These are phyloP conservation scores for Ctena decussata DNA, from an alignment of 2,888 invertebrate species.

Conservation along the genomic window DNA sequence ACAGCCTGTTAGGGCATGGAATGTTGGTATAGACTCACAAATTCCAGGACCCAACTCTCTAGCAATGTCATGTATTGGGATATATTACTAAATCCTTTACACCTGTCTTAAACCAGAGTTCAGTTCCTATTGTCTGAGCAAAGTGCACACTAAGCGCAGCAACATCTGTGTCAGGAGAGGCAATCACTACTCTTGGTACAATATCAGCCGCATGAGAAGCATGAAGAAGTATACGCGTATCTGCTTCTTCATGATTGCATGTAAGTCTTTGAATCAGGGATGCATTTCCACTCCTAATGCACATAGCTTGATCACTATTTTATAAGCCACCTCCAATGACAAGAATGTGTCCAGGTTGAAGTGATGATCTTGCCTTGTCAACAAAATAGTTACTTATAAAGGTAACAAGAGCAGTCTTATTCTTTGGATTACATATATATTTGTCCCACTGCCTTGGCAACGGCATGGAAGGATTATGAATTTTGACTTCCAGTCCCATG, in stretches of 20 bases:
- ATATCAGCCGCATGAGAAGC: background rate
- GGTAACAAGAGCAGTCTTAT: background rate
- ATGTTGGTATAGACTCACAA: background rate
- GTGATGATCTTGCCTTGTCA: background rate
- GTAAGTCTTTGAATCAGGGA: background rate
- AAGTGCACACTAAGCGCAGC: background rate
- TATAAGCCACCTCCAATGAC: background rate
- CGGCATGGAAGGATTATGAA: background rate
- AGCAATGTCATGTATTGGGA: background rate
- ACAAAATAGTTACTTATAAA: background rate
- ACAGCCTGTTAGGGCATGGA: background rate
- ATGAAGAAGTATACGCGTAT: background rate
- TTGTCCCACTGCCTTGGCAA: background rate
- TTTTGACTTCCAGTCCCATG: background rate
- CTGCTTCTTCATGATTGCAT: background rate
- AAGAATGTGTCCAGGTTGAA: background rate
- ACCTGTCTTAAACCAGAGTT: background rate
- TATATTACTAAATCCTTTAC: background rate
- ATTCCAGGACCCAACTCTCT: background rate
- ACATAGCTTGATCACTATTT: background rate
- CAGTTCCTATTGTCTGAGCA: background rate
- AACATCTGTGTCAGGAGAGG: constrained; percentile 1
- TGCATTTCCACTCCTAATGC: background rate
- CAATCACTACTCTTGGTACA: background rate
- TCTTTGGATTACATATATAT: background rate